Conservation (phyloP, 1,140 invertebrate genomes). For the Trichonephila clavipes region DNA sequence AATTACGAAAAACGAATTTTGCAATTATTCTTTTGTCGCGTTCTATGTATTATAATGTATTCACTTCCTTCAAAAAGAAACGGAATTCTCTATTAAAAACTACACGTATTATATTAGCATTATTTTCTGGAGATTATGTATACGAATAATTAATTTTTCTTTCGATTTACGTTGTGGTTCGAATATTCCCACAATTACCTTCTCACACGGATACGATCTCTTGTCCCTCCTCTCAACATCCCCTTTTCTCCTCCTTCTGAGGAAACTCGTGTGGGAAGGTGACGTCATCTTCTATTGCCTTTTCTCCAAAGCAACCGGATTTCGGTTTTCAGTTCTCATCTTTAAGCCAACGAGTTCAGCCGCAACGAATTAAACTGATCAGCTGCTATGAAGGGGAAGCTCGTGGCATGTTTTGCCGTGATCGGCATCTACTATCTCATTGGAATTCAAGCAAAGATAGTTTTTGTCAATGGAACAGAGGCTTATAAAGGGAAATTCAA, state of each 20-base stretch:
- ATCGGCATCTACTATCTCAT: not conserved
- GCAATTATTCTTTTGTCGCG: too few species aligned
- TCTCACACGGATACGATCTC: not conserved
- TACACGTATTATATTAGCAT: too few species aligned
- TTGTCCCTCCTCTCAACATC: not conserved
- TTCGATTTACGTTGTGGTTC: not conserved
- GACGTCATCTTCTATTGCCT: not conserved
- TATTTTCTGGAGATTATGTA: too few species aligned
- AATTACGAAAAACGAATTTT: too few species aligned
- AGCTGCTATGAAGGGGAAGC: not conserved
- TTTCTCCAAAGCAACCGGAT: conserved; percentile 44
- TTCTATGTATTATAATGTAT: too few species aligned
- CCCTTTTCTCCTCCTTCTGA: not conserved
- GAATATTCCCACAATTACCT: not conserved
- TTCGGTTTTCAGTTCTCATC: conserved; percentile 27
- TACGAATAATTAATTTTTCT: too few species aligned
- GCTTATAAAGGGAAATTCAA: not conserved
- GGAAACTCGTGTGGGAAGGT: not conserved
- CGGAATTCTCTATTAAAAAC: too few species aligned
- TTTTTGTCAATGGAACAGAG: conserved; percentile 68
- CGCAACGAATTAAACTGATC: not conserved
- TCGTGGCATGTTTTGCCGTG: not conserved
- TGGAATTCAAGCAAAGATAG: conserved; percentile 42
- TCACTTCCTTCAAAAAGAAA: too few species aligned
- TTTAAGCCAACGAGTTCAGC: not conserved